Base-by-base conservation (phyloP, 1,140 invertebrate genomes). In the Drosophila novamexicana region DNA sequence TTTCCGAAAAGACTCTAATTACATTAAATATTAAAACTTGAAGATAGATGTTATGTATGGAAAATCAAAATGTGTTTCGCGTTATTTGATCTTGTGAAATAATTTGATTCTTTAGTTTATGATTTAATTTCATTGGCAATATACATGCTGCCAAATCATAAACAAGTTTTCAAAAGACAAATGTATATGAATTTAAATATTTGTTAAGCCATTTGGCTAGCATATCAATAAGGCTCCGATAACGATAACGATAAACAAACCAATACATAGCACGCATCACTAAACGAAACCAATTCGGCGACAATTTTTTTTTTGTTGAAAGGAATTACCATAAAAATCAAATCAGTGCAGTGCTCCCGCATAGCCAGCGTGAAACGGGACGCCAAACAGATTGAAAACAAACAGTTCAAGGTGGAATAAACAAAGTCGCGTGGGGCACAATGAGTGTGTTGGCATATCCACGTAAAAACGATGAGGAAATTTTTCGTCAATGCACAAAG, bases 391-490 rank as follows among this genome's bases (percentile, higher is more conserved):
- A 18, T 50, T 49, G 32, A 32, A 54, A 62, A 57, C 22, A 61
- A 49, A 70, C 44, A 50, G 22, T 36, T 53, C 7, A 50, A 63
- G 50, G 49, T 37, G 42, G 22, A 61, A 61, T 62, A 32, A 56
- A 56, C 29, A 32, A 57, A 72, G 6, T 57, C 12, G 49, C 62
- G 75, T 72, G 77, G 77, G 47, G 59, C 72, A 76, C 76, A 47
- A 91, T 91, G 90, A 91, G 90, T 78, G 81, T 91, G 71, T 76
- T 91, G 75, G 83, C 90, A 75, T 91, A 91, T 91, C 86, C 81
- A 83, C 90, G 90, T 75, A 91, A 85, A 76, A 91, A 82, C 75
- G 90, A 91, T 68, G 90, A 90, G 57, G 90, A 90, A 50, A 89
- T 91, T 75, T 90, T 91, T 75, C 75, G 81, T 32, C 81, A 84